These are phyloP conservation scores for Nothoprocta pentlandii DNA, from an alignment of 2,113 vertebrate species.

Conservation along the genomic window DNA sequence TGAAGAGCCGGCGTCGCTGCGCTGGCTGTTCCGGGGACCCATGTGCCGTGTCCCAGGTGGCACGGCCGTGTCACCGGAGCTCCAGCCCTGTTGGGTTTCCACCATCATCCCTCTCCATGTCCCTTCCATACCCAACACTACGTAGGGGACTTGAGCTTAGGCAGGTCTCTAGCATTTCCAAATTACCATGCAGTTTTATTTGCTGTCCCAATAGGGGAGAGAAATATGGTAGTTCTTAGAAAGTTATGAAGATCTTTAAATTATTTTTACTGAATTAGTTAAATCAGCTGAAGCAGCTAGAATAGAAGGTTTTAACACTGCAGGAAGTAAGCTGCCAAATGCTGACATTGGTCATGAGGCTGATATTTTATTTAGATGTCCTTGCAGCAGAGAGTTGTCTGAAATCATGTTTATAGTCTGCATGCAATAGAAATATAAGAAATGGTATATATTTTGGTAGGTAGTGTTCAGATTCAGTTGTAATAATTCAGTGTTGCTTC, in stretches of 20 bases:
- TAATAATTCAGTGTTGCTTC: slow-evolving; percentile 79
- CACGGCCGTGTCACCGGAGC: background rate
- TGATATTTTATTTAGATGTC: slow-evolving; percentile 79
- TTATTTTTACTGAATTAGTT: slow-evolving; percentile 14
- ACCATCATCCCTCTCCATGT: rapidly evolving
- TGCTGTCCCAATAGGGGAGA: background rate
- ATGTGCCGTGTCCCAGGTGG: too few relatives aligned
- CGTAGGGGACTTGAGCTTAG: slow-evolving; percentile 2
- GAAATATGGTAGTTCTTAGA: background rate
- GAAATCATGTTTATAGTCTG: slow-evolving; percentile 73
- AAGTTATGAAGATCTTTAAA: slow-evolving; percentile 1
- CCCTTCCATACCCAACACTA: background rate
- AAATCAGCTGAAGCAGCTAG: slow-evolving; percentile 7
- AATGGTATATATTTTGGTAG: slow-evolving; percentile 60
- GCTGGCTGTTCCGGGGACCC: background rate
- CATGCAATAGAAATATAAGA: slow-evolving; percentile 49
- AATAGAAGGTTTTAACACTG: background rate
- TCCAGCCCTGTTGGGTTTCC: background rate
- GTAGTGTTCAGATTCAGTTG: slow-evolving; percentile 72
- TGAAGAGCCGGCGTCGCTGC: background rate
- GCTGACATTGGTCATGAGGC: slow-evolving; percentile 62
- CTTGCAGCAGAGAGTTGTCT: slow-evolving; percentile 58
- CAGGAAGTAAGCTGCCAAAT: slow-evolving; percentile 55
- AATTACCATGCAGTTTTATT: background rate
- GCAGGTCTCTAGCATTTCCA: background rate